Conservation (phyloP, 2,113 vertebrate genomes). For the Paracanthobrama guichenoti region DNA sequence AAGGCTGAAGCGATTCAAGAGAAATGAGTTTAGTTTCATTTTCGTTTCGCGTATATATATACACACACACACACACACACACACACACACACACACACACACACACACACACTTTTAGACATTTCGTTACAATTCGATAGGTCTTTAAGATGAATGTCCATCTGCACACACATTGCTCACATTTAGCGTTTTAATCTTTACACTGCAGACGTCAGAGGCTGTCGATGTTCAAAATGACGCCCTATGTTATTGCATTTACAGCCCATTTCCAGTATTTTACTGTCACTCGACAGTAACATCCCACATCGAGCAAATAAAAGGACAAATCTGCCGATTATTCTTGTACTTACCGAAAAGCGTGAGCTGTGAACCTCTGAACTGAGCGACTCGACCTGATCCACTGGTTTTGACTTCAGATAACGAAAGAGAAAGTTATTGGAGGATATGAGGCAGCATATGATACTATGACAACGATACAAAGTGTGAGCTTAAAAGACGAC, state of each 20-base stretch:
- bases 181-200: background rate
- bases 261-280: background rate
- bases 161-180: background rate
- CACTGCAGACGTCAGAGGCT: background rate
- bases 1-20: background rate
- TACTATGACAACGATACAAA: background rate
- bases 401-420: background rate
- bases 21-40: background rate
- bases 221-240: too few species aligned
- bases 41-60: conserved; percentile 3
- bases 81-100: background rate
- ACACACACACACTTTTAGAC: background rate
- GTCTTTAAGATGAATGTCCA: background rate
- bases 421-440: background rate
- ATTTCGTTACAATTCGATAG: background rate
- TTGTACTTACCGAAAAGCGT: background rate
- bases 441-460: background rate
- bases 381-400: background rate
- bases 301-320: background rate
- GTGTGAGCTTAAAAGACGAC: background rate
- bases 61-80: background rate
- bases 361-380: background rate
- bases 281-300: background rate
- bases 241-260: background rate
- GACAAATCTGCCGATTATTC: background rate